A percentile compares a stretch with the other conserved stretches of the same genome.
phyloP scores from a whole-genome alignment of 2,888 invertebrate genomes.

The Laothoe populi region DNA sequence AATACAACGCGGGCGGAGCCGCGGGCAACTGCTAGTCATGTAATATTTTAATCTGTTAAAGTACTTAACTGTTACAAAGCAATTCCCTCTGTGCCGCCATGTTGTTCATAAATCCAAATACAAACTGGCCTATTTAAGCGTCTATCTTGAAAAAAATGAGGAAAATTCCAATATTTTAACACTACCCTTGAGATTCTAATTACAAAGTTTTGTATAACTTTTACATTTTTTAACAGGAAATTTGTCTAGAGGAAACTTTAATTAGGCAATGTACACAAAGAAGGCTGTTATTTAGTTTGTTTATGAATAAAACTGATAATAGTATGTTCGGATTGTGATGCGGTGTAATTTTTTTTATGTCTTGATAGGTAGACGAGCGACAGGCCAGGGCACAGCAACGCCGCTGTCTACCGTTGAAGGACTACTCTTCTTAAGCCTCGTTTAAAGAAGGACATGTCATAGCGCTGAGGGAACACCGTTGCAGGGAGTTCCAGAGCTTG shows the following conservation, averaged over 20 bases:
- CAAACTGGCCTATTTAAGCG: constrained; percentile 8
- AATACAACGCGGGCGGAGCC: too few relatives aligned
- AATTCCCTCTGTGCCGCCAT: constrained; percentile 8
- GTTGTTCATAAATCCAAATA: not conserved
- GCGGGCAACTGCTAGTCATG: too few relatives aligned
- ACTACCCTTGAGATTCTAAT: constrained; percentile 59
- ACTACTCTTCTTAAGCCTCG: too few relatives aligned
- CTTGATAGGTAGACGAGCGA: too few relatives aligned
- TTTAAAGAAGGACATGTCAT: too few relatives aligned
- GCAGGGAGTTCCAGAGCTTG: too few relatives aligned
- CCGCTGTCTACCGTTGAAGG: too few relatives aligned
- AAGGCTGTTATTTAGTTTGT: constrained; percentile 45
- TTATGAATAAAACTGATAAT: constrained; percentile 2
- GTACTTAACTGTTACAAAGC: constrained; percentile 2
- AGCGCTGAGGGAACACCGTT: too few relatives aligned
- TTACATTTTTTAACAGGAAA: constrained; percentile 69
- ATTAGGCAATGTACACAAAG: constrained; percentile 67
- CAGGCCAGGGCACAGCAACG: too few relatives aligned
- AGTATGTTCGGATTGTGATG: not conserved
- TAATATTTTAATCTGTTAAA: too few relatives aligned
- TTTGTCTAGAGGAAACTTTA: constrained; percentile 65
- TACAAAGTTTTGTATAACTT: constrained; percentile 61
- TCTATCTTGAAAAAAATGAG: constrained; percentile 31
- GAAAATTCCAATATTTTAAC: constrained; percentile 51
- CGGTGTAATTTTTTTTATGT: not conserved